These are phyloP conservation scores for Saxicola maurus DNA, from an alignment of 2,797 vertebrate species.

Conservation along the genomic window DNA sequence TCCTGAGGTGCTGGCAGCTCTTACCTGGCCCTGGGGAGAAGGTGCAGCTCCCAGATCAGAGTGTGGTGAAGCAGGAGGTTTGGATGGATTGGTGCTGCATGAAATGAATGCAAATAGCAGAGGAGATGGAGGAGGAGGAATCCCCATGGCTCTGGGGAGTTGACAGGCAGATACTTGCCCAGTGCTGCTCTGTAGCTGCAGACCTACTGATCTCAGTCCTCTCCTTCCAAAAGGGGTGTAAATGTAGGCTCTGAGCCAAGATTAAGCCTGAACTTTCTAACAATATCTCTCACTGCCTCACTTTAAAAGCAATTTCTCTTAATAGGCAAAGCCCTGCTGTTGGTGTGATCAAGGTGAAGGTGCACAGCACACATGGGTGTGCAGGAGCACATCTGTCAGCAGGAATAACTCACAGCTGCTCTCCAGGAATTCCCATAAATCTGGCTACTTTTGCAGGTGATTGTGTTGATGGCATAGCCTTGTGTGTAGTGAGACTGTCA, in stretches of 20 bases:
- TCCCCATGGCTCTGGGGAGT: neutral
- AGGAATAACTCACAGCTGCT: neutral
- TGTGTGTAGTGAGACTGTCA: rapidly evolving
- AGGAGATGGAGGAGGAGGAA: neutral
- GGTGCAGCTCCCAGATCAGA: neutral
- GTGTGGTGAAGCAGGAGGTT: neutral
- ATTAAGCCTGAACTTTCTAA: neutral
- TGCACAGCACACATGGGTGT: neutral
- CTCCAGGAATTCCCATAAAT: neutral
- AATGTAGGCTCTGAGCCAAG: neutral
- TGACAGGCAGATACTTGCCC: neutral
- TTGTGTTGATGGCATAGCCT: neutral
- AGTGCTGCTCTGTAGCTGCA: neutral
- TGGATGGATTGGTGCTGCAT: neutral
- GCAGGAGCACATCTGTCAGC: neutral
- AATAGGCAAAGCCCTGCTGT: rapidly evolving
- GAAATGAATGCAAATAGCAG: neutral
- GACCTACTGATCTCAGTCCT: neutral
- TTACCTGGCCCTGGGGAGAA: neutral
- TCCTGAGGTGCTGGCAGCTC: neutral
- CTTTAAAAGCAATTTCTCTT: neutral
- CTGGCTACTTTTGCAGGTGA: rapidly evolving
- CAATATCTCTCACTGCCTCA: neutral
- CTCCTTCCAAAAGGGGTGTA: neutral
- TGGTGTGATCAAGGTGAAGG: neutral